Percentiles rank a stretch among this genome's conserved stretches.
Conservation (phyloP, 2,113 vertebrate species). For the Campylomormyrus tamandua region DNA sequence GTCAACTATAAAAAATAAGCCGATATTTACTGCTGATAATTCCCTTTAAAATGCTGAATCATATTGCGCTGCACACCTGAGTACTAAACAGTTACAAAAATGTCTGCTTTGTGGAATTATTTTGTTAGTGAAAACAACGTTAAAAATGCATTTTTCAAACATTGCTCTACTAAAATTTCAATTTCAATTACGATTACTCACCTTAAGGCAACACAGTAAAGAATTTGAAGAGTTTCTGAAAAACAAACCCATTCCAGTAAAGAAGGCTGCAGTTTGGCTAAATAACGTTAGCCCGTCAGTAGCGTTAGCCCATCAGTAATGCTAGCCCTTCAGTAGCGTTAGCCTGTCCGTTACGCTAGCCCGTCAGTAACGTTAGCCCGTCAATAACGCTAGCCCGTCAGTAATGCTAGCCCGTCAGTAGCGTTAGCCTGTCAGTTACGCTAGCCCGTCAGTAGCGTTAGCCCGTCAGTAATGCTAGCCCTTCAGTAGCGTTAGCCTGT, state of each 20-base stretch:
- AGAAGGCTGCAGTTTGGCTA: background rate
- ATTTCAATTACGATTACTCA: background rate
- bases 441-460: too few relatives aligned
- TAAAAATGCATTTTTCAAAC: background rate
- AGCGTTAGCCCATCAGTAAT: too few relatives aligned
- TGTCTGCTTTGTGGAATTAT: background rate
- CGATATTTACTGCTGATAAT: background rate
- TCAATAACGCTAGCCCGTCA: too few relatives aligned
- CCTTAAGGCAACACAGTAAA: background rate
- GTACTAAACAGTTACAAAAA: background rate
- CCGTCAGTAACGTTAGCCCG: too few relatives aligned
- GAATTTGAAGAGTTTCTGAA: background rate
- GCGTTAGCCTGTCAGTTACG: too few relatives aligned
- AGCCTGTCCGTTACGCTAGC: too few relatives aligned
- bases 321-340: too few relatives aligned
- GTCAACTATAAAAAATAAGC: background rate
- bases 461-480: too few relatives aligned
- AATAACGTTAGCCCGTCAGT: background rate
- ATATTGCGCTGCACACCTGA: background rate
- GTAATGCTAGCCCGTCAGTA: too few relatives aligned
- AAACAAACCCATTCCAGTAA: background rate
- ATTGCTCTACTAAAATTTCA: background rate
- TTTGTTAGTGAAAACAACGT: background rate
- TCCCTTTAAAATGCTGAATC: background rate
- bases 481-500: too few relatives aligned